phyloP scores from a whole-genome alignment of 2,888 invertebrate species.

The Mythimna pallens region DNA sequence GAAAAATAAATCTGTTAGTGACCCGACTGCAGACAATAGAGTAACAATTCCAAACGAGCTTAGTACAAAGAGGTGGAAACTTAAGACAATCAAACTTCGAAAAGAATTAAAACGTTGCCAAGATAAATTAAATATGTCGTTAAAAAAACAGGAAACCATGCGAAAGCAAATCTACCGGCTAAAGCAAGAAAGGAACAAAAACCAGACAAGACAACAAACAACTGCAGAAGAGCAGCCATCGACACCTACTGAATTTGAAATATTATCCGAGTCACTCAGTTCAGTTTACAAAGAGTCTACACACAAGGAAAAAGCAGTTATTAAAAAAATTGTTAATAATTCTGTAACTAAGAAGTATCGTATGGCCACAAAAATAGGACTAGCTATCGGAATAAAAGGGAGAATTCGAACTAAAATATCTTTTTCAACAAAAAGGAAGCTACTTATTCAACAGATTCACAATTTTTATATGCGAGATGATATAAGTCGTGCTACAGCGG shows the following conservation, averaged over 20 bases:
- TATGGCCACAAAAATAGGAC: conserved; percentile 30
- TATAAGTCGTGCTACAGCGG: conserved; percentile 6
- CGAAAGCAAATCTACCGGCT: conserved; percentile 41
- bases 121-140: conserved; percentile 26
- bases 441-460: conserved; percentile 34
- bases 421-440: conserved; percentile 25
- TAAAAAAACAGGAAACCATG: conserved; percentile 24
- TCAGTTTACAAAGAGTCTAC: conserved; percentile 20
- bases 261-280: conserved; percentile 4
- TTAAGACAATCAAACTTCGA: conserved; percentile 36
- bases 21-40: conserved; percentile 19
- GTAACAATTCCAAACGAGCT: conserved; percentile 22
- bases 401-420: conserved; percentile 33
- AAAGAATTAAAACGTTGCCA: conserved; percentile 41
- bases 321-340: conserved; percentile 28
- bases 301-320: conserved; percentile 21
- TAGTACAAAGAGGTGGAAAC: conserved; percentile 30
- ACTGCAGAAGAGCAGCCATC: conserved; percentile 12
- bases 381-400: conserved; percentile 27
- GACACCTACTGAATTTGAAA: conserved; percentile 17
- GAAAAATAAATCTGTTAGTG: conserved; percentile 30
- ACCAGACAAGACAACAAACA: conserved; percentile 16
- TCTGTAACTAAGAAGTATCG: conserved; percentile 31
- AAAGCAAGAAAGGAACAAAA: conserved; percentile 33
- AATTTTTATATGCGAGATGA: conserved; percentile 21